Conservation (phyloP, 2,888 invertebrate species). For the Ganaspis brasiliensis region DNA sequence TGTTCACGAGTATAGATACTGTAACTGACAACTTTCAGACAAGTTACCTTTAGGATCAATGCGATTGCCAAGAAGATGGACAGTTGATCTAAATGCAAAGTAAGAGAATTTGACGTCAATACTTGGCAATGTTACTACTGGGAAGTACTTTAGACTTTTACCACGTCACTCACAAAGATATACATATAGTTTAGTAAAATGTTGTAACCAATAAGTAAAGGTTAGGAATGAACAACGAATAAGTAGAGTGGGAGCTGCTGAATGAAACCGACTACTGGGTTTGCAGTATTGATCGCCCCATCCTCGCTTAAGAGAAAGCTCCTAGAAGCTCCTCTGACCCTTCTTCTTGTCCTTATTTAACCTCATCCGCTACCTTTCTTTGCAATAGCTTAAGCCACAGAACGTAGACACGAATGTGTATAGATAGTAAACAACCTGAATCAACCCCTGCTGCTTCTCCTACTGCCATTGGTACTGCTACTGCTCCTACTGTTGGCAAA, state of each 20-base stretch:
- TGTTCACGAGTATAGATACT: no score
- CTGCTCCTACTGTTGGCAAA: constrained; percentile 51
- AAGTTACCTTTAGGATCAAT: background rate
- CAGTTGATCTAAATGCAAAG: background rate
- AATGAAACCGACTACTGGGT: constrained; percentile 48
- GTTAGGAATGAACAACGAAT: background rate
- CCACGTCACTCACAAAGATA: background rate
- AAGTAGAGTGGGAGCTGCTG: constrained; percentile 43
- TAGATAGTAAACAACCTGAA: constrained; percentile 52
- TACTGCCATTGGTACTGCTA: background rate
- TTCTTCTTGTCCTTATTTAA: constrained; percentile 23
- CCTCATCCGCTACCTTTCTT: constrained; percentile 46
- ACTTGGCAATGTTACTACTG: background rate
- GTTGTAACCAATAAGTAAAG: constrained; percentile 1
- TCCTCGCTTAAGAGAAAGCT: constrained; percentile 63
- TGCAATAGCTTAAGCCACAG: background rate
- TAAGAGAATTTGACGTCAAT: background rate
- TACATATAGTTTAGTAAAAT: constrained; percentile 11
- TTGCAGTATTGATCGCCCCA: constrained; percentile 76
- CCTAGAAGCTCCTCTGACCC: constrained; percentile 49
- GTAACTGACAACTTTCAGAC: background rate
- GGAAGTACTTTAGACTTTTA: background rate
- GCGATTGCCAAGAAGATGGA: constrained; percentile 8
- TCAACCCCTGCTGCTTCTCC: constrained; percentile 49
- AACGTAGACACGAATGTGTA: constrained; percentile 48